Percentiles rank a stretch among this genome's conserved stretches.
These are phyloP conservation scores for Pelodytes ibericus DNA, from an alignment of 2,797 vertebrate species.

Conservation along the genomic window DNA sequence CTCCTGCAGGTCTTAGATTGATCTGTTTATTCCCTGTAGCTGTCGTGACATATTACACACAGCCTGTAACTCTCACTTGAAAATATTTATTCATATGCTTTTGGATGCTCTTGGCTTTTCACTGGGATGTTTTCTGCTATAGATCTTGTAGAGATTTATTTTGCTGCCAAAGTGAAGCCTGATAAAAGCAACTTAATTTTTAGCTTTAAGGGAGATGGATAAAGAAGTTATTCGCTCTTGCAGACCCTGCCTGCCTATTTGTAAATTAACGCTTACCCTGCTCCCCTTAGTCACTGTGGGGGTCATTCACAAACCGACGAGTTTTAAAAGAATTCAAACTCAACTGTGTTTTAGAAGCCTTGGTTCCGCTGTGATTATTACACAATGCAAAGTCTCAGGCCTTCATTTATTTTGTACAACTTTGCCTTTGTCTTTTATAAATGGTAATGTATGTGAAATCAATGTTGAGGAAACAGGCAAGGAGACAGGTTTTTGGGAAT, in stretches of 20 bases:
- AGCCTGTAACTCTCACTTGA: conserved; percentile 47
- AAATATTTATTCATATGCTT: conserved; percentile 53
- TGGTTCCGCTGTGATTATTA: too few species aligned
- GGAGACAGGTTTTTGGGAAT: too few species aligned
- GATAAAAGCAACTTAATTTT: conserved; percentile 49
- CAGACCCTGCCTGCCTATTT: neutral
- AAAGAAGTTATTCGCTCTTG: conserved; percentile 1
- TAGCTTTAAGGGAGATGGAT: conserved; percentile 9
- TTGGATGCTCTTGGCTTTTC: conserved; percentile 47
- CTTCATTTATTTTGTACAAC: too few species aligned
- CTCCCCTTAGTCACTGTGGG: neutral
- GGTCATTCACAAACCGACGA: neutral
- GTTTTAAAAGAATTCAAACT: too few species aligned
- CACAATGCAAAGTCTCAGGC: too few species aligned
- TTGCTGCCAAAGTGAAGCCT: conserved; percentile 34
- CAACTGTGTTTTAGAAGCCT: too few species aligned
- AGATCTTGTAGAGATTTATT: conserved; percentile 51
- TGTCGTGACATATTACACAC: conserved; percentile 53
- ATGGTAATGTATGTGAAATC: too few species aligned
- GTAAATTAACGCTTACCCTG: neutral
- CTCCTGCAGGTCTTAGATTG: conserved; percentile 44
- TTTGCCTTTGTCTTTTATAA: too few species aligned
- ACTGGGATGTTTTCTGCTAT: conserved; percentile 40
- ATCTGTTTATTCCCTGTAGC: conserved; percentile 54
- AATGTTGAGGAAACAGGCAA: too few species aligned